Base-by-base conservation (phyloP, 1,140 invertebrate genomes). In the Manduca sexta region DNA sequence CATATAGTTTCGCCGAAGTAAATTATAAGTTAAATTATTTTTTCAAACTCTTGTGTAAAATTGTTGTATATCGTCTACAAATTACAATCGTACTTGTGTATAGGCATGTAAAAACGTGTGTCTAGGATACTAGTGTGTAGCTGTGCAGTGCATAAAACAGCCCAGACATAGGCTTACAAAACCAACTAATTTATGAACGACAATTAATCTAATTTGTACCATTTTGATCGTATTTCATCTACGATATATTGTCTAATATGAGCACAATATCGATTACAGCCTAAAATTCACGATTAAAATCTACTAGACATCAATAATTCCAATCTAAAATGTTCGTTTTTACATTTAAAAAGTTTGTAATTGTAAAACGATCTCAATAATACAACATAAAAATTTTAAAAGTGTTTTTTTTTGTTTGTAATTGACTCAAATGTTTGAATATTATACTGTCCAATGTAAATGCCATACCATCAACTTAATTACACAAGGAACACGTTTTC, bases 131-230 rank as follows among this genome's bases (percentile, higher is more conserved):
- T 53, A 48, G 21, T 15, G 17, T 40, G 16, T 47, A 13, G 30
- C 39, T 30, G 50, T 56, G 49, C 30, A 53, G 35, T 55, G 46
- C 40, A 37, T 41, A 15, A 8, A 37, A 53, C 52, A 55, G 44
- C 17, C 40, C 53, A 49, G 30, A 47, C 34, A 42, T 49, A 54
- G 52, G 42, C 40, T 38, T 40, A 48, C 48, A 56, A 61, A 45
- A 46, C 45, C 45, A 42, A 52, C 53, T 45, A 45, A 51, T 48
- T n/a, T 40, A 40, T 29, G 10, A 56, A 54, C 45, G 35, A 52
- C 42, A n/a, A 55, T 45, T 65, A 66, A 55, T 59, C 75, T 82
- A 82, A 66, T 82, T 82, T 82, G 78, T 82, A 82, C 78, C 69
- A 64, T 75, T n/a, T 64, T 43, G 65, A 62, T 69, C 65, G 59